Percentiles rank a stretch among this genome's conserved stretches.
Evolutionary conservation across 2,113 vertebrate genomes (phyloP).

Genomic region (Mungos mungo): DNA sequence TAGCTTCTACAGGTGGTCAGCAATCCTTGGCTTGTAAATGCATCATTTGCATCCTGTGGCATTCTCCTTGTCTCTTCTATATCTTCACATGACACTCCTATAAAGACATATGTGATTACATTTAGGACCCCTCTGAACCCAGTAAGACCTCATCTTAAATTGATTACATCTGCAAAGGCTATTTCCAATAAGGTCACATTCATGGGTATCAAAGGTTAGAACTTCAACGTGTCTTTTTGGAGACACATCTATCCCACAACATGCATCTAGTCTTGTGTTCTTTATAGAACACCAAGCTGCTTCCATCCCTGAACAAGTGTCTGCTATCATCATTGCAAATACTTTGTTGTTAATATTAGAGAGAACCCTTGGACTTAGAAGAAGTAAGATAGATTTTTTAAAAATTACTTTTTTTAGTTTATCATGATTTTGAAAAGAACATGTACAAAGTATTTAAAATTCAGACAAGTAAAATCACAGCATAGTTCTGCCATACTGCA

Average conservation of each 20-base stretch:
- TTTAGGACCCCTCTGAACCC: neutral
- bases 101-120: neutral
- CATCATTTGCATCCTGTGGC: rapidly evolving
- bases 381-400: neutral
- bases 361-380: neutral
- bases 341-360: neutral
- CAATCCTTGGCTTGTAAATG: neutral
- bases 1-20: neutral
- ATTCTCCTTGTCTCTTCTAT: neutral
- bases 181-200: neutral
- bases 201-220: neutral
- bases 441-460: neutral
- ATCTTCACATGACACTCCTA: neutral
- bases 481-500: neutral
- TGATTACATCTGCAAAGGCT: neutral
- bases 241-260: neutral
- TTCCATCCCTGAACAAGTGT: neutral
- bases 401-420: neutral
- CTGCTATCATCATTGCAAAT: neutral
- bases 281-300: neutral
- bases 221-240: neutral
- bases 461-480: neutral
- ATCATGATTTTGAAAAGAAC: neutral
- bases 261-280: neutral
- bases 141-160: neutral